Conservation (phyloP, 2,888 invertebrate genomes). For the Lottia scabra region DNA sequence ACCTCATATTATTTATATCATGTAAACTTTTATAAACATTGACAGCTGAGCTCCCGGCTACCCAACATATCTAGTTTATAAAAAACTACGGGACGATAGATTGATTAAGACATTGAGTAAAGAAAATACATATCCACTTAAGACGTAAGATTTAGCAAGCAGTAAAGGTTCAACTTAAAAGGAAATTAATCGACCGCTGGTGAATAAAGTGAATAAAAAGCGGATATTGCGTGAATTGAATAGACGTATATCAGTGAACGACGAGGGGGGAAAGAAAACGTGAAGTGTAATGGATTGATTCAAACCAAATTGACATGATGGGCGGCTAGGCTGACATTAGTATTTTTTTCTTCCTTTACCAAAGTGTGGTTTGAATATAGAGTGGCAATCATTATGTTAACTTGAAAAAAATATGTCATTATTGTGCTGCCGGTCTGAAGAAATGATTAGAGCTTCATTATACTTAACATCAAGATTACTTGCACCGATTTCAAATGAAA, state of each 20-base stretch:
- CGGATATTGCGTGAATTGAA: slow-evolving; percentile 4
- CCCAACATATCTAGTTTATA: neutral
- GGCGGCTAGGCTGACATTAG: neutral
- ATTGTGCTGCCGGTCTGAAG: no score
- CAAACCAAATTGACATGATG: slow-evolving; percentile 3
- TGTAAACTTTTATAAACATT: no score
- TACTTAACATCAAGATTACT: no score
- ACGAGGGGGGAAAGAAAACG: neutral
- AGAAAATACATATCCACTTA: slow-evolving; percentile 6
- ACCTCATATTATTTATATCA: no score
- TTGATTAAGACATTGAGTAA: neutral
- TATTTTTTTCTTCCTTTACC: neutral
- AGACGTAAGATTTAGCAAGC: neutral
- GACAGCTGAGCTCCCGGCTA: neutral
- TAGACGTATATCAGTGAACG: slow-evolving; percentile 1
- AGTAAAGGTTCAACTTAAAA: slow-evolving; percentile 1
- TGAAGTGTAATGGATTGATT: neutral
- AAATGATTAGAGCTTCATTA: no score
- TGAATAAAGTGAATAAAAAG: neutral
- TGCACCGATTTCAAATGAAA: no score
- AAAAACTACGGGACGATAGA: neutral
- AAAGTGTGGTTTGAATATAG: slow-evolving; percentile 5
- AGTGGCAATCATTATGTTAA: neutral
- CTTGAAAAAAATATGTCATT: no score
- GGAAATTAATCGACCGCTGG: neutral